Evolutionary conservation across 2,113 vertebrate species (phyloP).

Genomic region (Esox niger): DNA sequence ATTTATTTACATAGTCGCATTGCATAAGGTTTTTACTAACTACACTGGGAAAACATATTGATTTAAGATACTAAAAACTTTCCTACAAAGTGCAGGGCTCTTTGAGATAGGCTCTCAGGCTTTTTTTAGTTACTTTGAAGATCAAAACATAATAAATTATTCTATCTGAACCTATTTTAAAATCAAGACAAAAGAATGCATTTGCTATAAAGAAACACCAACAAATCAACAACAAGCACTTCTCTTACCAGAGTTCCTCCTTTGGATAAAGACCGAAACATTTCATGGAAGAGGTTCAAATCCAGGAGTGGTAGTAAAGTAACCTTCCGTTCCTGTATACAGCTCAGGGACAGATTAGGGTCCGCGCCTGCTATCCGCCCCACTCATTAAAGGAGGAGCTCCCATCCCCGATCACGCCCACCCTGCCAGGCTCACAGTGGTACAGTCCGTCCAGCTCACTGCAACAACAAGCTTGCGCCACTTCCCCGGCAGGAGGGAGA

Average conservation of each 20-base stretch:
- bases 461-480: background rate
- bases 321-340: background rate
- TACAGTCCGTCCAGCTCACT: background rate
- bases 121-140: background rate
- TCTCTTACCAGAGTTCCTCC: conserved; percentile 53
- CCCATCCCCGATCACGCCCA: background rate
- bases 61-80: background rate
- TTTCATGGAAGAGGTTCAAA: background rate
- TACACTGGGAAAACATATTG: background rate
- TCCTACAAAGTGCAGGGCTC: background rate
- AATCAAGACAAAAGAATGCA: background rate
- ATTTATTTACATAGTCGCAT: background rate
- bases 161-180: background rate
- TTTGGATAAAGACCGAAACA: background rate
- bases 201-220: background rate
- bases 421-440: background rate
- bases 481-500: background rate
- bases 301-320: background rate
- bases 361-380: background rate
- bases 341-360: conserved; percentile 6
- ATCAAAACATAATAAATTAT: background rate
- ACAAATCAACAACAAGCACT: conserved; percentile 1
- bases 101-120: background rate
- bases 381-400: conserved; percentile 6
- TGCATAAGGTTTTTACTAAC: background rate